Evolutionary conservation across 2,888 invertebrate genomes (phyloP).

Genomic region (Caenorhabditis sinica): DNA sequence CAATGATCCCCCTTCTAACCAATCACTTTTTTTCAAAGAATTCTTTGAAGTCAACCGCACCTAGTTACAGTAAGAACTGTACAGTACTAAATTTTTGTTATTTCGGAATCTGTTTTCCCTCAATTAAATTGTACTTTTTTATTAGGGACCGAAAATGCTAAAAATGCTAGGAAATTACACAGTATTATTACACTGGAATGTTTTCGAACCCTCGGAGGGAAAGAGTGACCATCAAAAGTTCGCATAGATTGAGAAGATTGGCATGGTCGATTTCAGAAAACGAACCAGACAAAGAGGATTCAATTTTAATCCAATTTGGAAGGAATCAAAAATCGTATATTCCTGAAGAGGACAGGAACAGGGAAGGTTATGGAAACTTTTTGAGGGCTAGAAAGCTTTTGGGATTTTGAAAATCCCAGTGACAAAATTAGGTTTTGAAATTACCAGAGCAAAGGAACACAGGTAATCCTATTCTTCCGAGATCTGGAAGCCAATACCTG

Average conservation of each 20-base stretch:
- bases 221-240: conserved; percentile 35
- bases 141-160: background rate
- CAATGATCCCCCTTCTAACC: background rate
- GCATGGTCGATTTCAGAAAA: conserved; percentile 8
- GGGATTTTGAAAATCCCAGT: too few relatives aligned
- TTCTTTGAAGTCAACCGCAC: conserved; percentile 16
- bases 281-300: background rate
- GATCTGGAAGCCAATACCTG: too few relatives aligned
- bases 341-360: background rate
- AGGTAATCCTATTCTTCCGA: too few relatives aligned
- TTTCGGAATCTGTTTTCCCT: background rate
- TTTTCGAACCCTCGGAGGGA: conserved; percentile 11
- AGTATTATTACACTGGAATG: conserved; percentile 20
- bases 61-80: conserved; percentile 5
- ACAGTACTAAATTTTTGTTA: background rate
- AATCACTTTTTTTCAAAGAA: conserved; percentile 10
- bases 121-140: background rate
- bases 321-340: background rate
- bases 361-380: too few relatives aligned
- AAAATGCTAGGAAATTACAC: conserved; percentile 12
- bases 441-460: too few relatives aligned
- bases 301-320: conserved; percentile 18
- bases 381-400: too few relatives aligned
- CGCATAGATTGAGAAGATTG: background rate
- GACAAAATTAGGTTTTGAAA: too few relatives aligned